These are phyloP conservation scores for Cosmia pyralina DNA, from an alignment of 2,888 invertebrate genomes.

Conservation along the genomic window DNA sequence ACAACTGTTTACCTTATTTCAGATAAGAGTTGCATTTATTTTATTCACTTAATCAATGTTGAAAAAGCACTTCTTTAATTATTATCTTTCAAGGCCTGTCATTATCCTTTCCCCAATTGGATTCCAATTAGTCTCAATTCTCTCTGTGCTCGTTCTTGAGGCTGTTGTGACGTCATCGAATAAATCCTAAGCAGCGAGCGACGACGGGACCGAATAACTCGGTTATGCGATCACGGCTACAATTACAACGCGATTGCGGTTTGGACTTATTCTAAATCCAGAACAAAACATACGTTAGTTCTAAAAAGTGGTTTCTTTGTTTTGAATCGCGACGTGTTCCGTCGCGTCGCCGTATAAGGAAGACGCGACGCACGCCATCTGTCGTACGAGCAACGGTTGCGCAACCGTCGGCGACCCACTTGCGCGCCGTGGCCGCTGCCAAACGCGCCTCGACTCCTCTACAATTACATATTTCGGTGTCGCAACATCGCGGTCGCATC, in stretches of 20 bases:
- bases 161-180: conserved; percentile 55
- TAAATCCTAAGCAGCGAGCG: conserved; percentile 57
- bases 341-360: conserved; percentile 82
- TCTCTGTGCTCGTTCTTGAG: conserved; percentile 28
- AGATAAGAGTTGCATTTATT: conserved; percentile 37
- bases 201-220: conserved; percentile 62
- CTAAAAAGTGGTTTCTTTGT: conserved; percentile 70
- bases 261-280: conserved; percentile 63
- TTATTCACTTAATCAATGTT: conserved; percentile 21
- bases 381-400: conserved; percentile 83
- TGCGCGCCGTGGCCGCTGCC: conserved; percentile 86
- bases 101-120: conserved; percentile 62
- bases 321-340: conserved; percentile 60
- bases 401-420: conserved; percentile 87
- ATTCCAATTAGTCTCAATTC: conserved; percentile 67
- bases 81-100: conserved; percentile 44
- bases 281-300: conserved; percentile 54
- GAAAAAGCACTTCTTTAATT: conserved; percentile 24
- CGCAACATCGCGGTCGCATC: conserved; percentile 89
- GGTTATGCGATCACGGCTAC: conserved; percentile 67
- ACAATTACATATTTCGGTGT: conserved; percentile 90
- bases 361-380: conserved; percentile 86
- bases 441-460: conserved; percentile 88
- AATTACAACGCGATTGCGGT: conserved; percentile 64
- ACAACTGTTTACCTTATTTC: conserved; percentile 53